A percentile compares a stretch with the other conserved stretches of the same genome.
Evolutionary conservation across 2,113 vertebrate genomes (phyloP).

Genomic region (Nymphicus hollandicus): DNA sequence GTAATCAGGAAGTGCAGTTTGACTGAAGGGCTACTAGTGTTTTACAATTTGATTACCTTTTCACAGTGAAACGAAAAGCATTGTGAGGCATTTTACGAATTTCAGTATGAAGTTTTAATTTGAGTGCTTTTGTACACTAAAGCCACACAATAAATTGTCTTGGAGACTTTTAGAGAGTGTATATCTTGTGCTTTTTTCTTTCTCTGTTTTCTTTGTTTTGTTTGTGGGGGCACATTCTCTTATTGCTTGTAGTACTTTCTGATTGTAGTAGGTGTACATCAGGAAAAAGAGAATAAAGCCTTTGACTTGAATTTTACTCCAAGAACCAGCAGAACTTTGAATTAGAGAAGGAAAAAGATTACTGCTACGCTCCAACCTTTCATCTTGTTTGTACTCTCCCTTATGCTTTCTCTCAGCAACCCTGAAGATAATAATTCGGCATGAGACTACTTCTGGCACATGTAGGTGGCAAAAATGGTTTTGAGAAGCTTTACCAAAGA

Average conservation of each 20-base stretch:
- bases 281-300: background rate
- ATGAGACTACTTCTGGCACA: background rate
- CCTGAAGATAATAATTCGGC: background rate
- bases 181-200: background rate
- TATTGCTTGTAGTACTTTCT: background rate
- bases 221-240: background rate
- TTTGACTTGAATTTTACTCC: background rate
- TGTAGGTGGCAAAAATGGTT: background rate
- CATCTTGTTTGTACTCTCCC: background rate
- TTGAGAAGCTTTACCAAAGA: slow-evolving; percentile 10
- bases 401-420: background rate
- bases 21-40: background rate
- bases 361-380: background rate
- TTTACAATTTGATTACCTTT: background rate
- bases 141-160: background rate
- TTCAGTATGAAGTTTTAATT: background rate
- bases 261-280: background rate
- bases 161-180: background rate
- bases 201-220: background rate
- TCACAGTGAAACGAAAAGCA: background rate
- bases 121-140: background rate
- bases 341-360: background rate
- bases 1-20: background rate
- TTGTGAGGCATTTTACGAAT: background rate
- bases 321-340: background rate